phyloP scores from a whole-genome alignment of 2,113 vertebrate species.

The Myiozetetes cayanensis region DNA sequence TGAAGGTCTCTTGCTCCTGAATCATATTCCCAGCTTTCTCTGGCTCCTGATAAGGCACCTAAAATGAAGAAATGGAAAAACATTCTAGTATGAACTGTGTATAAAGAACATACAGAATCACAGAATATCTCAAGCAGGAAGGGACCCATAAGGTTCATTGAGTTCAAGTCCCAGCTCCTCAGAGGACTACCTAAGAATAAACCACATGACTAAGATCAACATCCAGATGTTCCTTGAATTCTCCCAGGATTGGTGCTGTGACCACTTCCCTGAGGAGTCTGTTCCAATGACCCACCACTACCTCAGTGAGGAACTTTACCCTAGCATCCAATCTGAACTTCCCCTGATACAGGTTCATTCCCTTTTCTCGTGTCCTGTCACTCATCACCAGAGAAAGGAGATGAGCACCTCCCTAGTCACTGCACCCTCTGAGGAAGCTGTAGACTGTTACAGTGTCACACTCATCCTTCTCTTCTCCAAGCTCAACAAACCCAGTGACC shows the following conservation, averaged over 20 bases:
- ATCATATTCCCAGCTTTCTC: slow-evolving; percentile 82
- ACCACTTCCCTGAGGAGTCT: background rate
- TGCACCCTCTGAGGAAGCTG: rapidly evolving
- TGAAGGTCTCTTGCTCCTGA: slow-evolving; percentile 80
- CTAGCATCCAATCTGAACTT: background rate
- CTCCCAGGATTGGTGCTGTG: rapidly evolving
- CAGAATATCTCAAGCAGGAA: background rate
- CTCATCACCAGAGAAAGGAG: background rate
- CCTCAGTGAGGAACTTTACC: background rate
- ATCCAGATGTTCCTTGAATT: background rate
- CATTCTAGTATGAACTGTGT: background rate
- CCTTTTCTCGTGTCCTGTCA: background rate
- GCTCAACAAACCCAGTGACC: background rate
- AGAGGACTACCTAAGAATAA: background rate
- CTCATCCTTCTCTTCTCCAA: background rate
- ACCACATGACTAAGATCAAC: background rate
- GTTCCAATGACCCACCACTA: background rate
- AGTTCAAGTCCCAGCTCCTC: background rate
- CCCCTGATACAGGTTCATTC: background rate
- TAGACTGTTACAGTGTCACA: background rate
- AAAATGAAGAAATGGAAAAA: slow-evolving; percentile 29
- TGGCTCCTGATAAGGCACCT: slow-evolving; percentile 76
- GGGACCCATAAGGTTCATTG: rapidly evolving
- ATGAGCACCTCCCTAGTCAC: background rate
- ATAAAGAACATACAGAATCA: background rate